Percentiles rank a stretch among this genome's conserved stretches.
These are phyloP conservation scores for Gymnocheta viridis DNA, from an alignment of 2,888 invertebrate species.

Conservation along the genomic window DNA sequence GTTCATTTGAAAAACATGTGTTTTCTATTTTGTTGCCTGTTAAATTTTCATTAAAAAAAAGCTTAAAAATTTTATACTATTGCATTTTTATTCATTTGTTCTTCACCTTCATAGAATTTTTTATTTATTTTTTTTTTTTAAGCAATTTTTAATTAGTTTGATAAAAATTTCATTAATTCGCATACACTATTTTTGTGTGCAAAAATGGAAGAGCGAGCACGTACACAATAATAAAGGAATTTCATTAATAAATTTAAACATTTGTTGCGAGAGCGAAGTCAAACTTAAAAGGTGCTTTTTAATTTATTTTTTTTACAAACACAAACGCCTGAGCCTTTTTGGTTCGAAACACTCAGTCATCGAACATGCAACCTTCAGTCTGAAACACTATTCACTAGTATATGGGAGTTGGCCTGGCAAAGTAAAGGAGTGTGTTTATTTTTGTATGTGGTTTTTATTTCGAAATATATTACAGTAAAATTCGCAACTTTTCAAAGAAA, in stretches of 20 bases:
- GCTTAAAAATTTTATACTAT: background rate
- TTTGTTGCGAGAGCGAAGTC: background rate
- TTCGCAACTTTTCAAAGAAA: too few relatives aligned
- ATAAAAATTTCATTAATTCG: conserved; percentile 15
- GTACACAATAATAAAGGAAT: background rate
- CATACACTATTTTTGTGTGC: background rate
- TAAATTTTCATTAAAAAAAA: conserved; percentile 21
- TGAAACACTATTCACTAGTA: too few relatives aligned
- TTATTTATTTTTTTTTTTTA: background rate
- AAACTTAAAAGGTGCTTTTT: background rate
- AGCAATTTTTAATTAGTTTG: conserved; percentile 21
- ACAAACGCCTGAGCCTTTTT: background rate
- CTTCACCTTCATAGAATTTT: conserved; percentile 35
- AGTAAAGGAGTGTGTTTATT: too few relatives aligned
- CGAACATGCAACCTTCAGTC: too few relatives aligned
- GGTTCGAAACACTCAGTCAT: background rate
- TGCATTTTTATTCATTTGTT: conserved; percentile 36
- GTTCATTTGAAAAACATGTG: conserved; percentile 15
- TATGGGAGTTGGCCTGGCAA: too few relatives aligned
- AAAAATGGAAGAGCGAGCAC: background rate
- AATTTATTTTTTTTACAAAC: too few relatives aligned
- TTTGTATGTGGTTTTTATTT: too few relatives aligned
- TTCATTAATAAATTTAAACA: conserved; percentile 39
- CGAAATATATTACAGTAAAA: too few relatives aligned
- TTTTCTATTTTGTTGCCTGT: conserved; percentile 32